Evolutionary conservation across 2,113 vertebrate genomes (phyloP).

Genomic region (Callionymus lyra): DNA sequence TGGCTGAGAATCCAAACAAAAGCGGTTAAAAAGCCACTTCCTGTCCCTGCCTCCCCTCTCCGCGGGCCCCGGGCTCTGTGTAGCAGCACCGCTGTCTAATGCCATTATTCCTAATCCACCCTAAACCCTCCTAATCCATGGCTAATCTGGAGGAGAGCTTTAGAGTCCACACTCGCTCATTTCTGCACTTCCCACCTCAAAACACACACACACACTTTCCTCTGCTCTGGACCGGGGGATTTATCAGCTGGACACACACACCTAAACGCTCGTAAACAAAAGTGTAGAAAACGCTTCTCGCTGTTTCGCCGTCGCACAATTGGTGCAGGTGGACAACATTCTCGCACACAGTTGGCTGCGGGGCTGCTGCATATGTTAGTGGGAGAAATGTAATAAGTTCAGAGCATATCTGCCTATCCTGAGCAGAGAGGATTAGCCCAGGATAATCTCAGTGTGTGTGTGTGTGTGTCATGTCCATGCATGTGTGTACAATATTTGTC

Average conservation of each 20-base stretch:
- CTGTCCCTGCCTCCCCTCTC: slow-evolving; percentile 39
- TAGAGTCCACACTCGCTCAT: slow-evolving; percentile 53
- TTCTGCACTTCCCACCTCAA: slow-evolving; percentile 52
- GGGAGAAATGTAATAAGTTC: slow-evolving; percentile 64
- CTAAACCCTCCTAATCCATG: slow-evolving; percentile 65
- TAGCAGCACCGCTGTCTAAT: slow-evolving; percentile 56
- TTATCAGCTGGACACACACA: slow-evolving; percentile 37
- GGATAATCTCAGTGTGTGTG: slow-evolving; percentile 52
- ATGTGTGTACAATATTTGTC: neutral
- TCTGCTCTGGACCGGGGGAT: slow-evolving; percentile 40
- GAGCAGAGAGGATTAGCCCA: slow-evolving; percentile 50
- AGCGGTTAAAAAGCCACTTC: slow-evolving; percentile 34
- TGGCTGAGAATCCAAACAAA: slow-evolving; percentile 44
- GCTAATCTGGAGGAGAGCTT: slow-evolving; percentile 66
- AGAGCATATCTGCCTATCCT: slow-evolving; percentile 55
- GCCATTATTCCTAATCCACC: slow-evolving; percentile 67
- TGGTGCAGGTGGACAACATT: slow-evolving; percentile 23
- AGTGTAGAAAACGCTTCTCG: slow-evolving; percentile 27
- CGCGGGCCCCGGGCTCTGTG: slow-evolving; percentile 45
- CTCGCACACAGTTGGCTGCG: slow-evolving; percentile 22
- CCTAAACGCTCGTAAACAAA: slow-evolving; percentile 28
- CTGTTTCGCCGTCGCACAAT: slow-evolving; percentile 14
- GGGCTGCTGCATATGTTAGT: slow-evolving; percentile 56
- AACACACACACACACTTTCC: slow-evolving; percentile 14
- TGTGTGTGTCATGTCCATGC: slow-evolving; percentile 15